phyloP scores from a whole-genome alignment of 2,888 invertebrate genomes.

The Pomacea canaliculata region DNA sequence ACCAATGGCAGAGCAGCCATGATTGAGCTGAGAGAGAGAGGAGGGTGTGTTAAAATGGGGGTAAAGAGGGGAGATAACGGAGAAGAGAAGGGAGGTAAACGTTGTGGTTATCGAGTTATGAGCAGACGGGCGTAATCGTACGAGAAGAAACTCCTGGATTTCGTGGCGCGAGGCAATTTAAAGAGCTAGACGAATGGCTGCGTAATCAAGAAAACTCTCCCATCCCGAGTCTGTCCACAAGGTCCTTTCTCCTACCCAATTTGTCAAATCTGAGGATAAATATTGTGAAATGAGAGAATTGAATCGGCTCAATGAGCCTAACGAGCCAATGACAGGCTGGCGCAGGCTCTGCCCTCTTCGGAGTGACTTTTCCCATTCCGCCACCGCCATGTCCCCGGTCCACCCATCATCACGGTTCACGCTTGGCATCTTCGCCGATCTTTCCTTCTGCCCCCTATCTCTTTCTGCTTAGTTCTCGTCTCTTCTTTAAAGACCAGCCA shows the following conservation, averaged over 20 bases:
- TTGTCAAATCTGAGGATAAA: conserved; percentile 45
- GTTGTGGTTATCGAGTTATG: conserved; percentile 30
- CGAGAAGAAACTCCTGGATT: conserved; percentile 9
- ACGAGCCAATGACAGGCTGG: conserved; percentile 37
- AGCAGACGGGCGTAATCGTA: conserved; percentile 23
- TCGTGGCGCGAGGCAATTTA: conserved; percentile 34
- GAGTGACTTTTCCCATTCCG: conserved; percentile 2
- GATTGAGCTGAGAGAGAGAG: neutral
- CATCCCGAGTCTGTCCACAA: conserved; percentile 23
- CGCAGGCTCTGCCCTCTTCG: conserved; percentile 17
- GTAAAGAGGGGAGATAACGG: neutral
- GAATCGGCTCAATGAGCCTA: conserved; percentile 42
- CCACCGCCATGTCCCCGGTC: neutral
- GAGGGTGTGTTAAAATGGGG: neutral
- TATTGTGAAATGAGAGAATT: conserved; percentile 41
- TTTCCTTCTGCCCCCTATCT: too few species aligned
- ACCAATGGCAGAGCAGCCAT: neutral
- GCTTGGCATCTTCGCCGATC: too few species aligned
- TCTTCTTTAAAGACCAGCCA: too few species aligned
- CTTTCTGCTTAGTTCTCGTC: too few species aligned
- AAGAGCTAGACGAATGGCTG: conserved; percentile 19
- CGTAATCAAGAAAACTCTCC: conserved; percentile 26
- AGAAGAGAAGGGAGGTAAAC: conserved; percentile 23
- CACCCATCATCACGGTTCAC: neutral
- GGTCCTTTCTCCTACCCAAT: conserved; percentile 35